Evolutionary conservation across 2,113 vertebrate species (phyloP), one percentile per base, ranked within the genome.

Genomic region (Cygnus atratus): DNA sequence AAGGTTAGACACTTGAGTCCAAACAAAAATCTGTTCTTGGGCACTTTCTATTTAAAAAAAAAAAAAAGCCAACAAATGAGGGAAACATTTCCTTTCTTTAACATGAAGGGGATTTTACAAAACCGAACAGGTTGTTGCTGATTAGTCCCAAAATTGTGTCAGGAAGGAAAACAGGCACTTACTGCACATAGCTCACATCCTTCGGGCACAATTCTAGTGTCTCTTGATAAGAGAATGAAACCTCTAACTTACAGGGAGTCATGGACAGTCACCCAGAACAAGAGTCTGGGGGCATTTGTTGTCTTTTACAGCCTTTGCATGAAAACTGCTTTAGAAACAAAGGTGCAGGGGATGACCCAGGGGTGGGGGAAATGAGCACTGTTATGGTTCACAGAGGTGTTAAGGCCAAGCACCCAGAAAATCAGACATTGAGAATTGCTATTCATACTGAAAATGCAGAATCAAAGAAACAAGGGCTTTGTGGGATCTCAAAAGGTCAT

Each of bases 141-240:
- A 25, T 80, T 9, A n/a, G 21, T 22, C 68, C 58, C 71, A 86
- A 86, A 89, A 83, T 79, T 66, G 81, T 75, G 81, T 81, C 31
- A 25, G n/a, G 16, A 41, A 72, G 50, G 37, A 29, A 29, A 5
- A 18, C 22, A 41, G 61, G 28, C 68, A 66, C 41, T 77, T 67
- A 22, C 55, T 13, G 1, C 54, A 35, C 5, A 5, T n/a, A 67
- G 52, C 17, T 20, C 9, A 0, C 29, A 12, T 21, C 74, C 43
- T 50, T 44, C 65, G 67, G 54, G 74, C 54, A 8, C 20, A 35
- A 76, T 58, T 70, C 63, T 11, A 7, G 52, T 25, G 35, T 59
- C 46, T 57, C 54, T 57, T 55, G 20, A 50, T 1, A 29, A 12
- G 37, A 61, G 25, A 37, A 25, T 0, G n/a, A 62, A 9, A 66